These are phyloP conservation scores for Etheostoma nigrum DNA, from an alignment of 2,797 vertebrate genomes.

Conservation along the genomic window DNA sequence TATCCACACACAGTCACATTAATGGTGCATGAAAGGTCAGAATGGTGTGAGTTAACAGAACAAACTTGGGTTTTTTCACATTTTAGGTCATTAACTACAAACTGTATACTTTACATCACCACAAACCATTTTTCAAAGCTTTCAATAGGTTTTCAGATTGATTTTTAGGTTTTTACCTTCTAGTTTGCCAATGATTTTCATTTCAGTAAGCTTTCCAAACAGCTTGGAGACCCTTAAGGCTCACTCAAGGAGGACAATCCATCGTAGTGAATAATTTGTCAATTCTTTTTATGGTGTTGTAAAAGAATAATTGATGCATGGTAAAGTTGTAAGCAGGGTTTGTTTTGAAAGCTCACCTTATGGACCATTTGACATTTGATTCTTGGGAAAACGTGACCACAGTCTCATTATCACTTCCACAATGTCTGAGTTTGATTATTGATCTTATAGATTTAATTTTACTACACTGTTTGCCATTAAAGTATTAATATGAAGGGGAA, in stretches of 20 bases:
- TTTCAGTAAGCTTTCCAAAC: constrained; percentile 45
- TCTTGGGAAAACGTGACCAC: background rate
- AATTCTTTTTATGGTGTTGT: constrained; percentile 2
- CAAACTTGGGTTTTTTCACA: constrained; percentile 21
- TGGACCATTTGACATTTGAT: background rate
- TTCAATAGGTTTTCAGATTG: constrained; percentile 34
- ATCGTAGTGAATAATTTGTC: constrained; percentile 44
- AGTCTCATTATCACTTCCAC: background rate
- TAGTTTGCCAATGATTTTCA: constrained; percentile 43
- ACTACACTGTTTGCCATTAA: background rate
- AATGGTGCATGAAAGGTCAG: constrained; percentile 13
- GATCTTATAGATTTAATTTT: background rate
- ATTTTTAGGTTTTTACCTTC: constrained; percentile 13
- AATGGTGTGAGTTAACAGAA: constrained; percentile 9
- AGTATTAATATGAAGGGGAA: background rate
- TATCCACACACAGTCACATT: constrained; percentile 25
- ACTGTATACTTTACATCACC: constrained; percentile 26
- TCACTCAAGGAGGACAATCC: constrained; percentile 38
- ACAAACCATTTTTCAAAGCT: constrained; percentile 26
- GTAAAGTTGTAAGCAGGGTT: background rate
- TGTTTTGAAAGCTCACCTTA: constrained; percentile 11
- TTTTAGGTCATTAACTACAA: constrained; percentile 40
- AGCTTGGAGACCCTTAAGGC: constrained; percentile 16
- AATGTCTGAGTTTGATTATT: background rate
- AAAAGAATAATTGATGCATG: constrained; percentile 7